A percentile compares a stretch with the other conserved stretches of the same genome.
Conservation (phyloP, 2,888 invertebrate species). For the Lymantria monacha region DNA sequence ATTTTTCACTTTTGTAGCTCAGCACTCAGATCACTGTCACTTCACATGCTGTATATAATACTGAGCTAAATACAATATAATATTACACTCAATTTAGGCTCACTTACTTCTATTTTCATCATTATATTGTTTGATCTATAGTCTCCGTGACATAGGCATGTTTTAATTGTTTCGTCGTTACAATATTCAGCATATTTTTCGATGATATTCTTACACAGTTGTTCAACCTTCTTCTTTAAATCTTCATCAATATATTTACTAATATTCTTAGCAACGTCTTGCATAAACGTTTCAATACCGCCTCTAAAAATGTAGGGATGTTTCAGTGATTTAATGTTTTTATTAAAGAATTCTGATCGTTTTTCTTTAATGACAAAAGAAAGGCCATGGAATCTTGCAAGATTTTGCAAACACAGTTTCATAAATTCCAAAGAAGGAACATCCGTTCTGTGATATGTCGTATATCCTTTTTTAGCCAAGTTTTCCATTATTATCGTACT, state of each 20-base stretch:
- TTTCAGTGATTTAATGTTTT: constrained; percentile 1
- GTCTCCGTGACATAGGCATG: constrained; percentile 58
- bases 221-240: constrained; percentile 24
- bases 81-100: not conserved
- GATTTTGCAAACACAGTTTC: constrained; percentile 9
- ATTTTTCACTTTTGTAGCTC: too few relatives aligned
- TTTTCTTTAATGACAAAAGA: constrained; percentile 2
- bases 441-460: constrained; percentile 15
- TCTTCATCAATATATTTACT: constrained; percentile 28
- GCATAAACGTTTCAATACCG: constrained; percentile 28
- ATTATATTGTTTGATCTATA: constrained; percentile 59
- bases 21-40: too few relatives aligned
- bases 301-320: constrained; percentile 30
- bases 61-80: too few relatives aligned
- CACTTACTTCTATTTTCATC: constrained; percentile 49
- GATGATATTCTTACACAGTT: constrained; percentile 21
- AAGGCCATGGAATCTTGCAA: constrained; percentile 1
- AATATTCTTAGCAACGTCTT: constrained; percentile 25
- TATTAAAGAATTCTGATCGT: not conserved
- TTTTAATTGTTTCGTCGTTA: constrained; percentile 23
- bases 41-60: too few relatives aligned
- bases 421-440: not conserved
- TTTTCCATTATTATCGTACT: constrained; percentile 29
- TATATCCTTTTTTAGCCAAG: constrained; percentile 25
- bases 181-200: constrained; percentile 36